Percentiles rank a stretch among this genome's conserved stretches.
Evolutionary conservation across 2,113 vertebrate species (phyloP).

Genomic region (Ptyas mucosa): DNA sequence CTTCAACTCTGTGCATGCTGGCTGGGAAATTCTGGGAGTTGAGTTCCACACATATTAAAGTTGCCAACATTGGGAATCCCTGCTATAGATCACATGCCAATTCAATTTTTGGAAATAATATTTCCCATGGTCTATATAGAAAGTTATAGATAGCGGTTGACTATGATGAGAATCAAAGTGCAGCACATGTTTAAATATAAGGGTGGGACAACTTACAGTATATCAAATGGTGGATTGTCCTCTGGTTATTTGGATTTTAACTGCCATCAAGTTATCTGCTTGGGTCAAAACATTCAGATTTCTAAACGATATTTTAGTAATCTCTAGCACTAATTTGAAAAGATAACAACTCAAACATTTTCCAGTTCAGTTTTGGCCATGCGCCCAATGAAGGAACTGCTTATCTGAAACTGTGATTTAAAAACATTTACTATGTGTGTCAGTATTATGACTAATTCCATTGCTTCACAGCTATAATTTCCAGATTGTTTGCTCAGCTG

Average conservation of each 20-base stretch:
- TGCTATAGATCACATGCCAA: not conserved
- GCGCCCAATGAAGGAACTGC: not conserved
- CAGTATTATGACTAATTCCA: conserved; percentile 13
- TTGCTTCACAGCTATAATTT: conserved; percentile 39
- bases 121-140: not conserved
- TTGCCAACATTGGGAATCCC: not conserved
- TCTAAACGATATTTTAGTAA: conserved; percentile 9
- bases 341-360: not conserved
- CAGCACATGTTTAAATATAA: not conserved
- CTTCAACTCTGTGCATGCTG: not conserved
- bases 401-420: conserved; percentile 45
- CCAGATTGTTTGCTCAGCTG: conserved; percentile 49
- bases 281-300: not conserved
- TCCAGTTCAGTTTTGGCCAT: conserved; percentile 25
- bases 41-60: not conserved
- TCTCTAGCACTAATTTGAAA: conserved; percentile 8
- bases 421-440: conserved; percentile 29
- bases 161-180: not conserved
- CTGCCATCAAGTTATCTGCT: not conserved
- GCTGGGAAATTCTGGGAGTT: not conserved
- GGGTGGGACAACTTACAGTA: not conserved
- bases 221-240: not conserved
- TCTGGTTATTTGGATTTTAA: not conserved
- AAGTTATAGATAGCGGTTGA: not conserved
- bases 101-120: conserved; percentile 7